Evolutionary conservation across 2,113 vertebrate species (phyloP).

Genomic region (Syngnathus floridae): DNA sequence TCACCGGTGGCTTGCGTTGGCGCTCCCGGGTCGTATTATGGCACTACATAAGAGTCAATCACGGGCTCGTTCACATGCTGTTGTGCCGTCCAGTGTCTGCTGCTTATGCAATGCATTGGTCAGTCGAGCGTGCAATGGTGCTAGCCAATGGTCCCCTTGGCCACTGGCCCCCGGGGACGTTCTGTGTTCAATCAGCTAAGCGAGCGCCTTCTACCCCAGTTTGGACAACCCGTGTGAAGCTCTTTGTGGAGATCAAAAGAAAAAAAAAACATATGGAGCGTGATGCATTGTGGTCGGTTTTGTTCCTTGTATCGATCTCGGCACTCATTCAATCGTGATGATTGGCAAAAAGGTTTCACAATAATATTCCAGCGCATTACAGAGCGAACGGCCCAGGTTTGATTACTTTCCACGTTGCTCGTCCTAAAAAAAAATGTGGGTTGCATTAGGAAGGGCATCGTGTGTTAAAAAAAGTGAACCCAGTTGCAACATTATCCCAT

Average conservation of each 20-base stretch:
- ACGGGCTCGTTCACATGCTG: slow-evolving; percentile 39
- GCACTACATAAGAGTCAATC: slow-evolving; percentile 31
- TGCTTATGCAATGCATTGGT: slow-evolving; percentile 43
- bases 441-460: too few relatives aligned
- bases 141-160: slow-evolving; percentile 30
- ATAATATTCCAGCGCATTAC: not conserved
- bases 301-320: not conserved
- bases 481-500: too few relatives aligned
- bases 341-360: not conserved
- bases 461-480: too few relatives aligned
- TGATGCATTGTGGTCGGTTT: too few relatives aligned
- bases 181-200: slow-evolving; percentile 35
- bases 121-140: slow-evolving; percentile 42
- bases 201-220: slow-evolving; percentile 37
- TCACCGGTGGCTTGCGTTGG: not conserved
- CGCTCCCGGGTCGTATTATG: slow-evolving; percentile 9
- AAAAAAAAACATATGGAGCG: not conserved
- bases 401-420: too few relatives aligned
- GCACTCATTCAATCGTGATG: not conserved
- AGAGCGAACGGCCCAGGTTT: too few relatives aligned
- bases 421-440: too few relatives aligned
- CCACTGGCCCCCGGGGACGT: slow-evolving; percentile 32
- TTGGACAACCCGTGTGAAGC: not conserved
- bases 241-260: not conserved
- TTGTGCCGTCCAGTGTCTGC: slow-evolving; percentile 33